phyloP scores from a whole-genome alignment of 37 sponge, comb jelly and placozoan genomes.

The Ephydatia muelleri region DNA sequence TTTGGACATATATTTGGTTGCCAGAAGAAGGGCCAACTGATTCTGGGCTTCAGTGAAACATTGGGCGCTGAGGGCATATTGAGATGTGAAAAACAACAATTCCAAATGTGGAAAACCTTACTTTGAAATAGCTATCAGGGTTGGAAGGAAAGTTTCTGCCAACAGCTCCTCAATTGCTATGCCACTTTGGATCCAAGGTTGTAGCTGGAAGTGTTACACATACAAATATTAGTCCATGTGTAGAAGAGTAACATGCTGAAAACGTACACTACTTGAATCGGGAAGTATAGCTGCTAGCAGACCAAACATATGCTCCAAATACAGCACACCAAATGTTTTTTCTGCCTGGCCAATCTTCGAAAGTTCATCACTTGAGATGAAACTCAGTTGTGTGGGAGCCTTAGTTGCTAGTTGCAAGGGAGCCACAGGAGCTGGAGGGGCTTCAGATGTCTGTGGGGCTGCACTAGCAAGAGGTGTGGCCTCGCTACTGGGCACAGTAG shows the following conservation, averaged over 20 bases:
- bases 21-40: slow-evolving; percentile 34
- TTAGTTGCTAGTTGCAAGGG: not conserved
- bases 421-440: not conserved
- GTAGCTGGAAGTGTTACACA: slow-evolving; percentile 23
- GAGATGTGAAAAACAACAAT: not conserved
- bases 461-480: slow-evolving; percentile 12
- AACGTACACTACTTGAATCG: slow-evolving; percentile 36
- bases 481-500: not conserved
- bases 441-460: not conserved
- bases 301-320: slow-evolving; percentile 36
- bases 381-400: not conserved
- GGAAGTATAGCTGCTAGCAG: slow-evolving; percentile 59
- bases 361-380: slow-evolving; percentile 2
- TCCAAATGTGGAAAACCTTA: not conserved
- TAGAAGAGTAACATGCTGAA: not conserved
- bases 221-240: not conserved
- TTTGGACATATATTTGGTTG: slow-evolving; percentile 49
- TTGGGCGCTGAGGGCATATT: not conserved
- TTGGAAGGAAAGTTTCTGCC: slow-evolving; percentile 57
- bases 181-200: slow-evolving; percentile 41
- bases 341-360: slow-evolving; percentile 35
- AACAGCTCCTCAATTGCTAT: slow-evolving; percentile 43
- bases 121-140: slow-evolving; percentile 48
- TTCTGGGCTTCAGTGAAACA: not conserved
- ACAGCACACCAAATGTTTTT: slow-evolving; percentile 37